phyloP scores from a whole-genome alignment of 2,797 vertebrate genomes.

The Liasis olivaceus region DNA sequence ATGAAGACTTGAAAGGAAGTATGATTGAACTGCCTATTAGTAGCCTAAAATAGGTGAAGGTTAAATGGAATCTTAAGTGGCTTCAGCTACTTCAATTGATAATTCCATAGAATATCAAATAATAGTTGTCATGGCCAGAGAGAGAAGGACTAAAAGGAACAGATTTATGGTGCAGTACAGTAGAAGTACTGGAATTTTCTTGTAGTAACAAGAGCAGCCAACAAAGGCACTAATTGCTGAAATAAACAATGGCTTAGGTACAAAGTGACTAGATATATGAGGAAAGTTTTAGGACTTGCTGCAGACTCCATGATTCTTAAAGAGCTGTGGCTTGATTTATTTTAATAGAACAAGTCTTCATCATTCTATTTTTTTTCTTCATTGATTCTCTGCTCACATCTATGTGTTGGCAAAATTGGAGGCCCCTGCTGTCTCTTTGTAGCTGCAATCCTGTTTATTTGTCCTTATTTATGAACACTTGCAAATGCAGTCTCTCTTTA shows the following conservation, averaged over 20 bases:
- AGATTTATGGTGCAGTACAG: background rate
- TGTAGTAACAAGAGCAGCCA: background rate
- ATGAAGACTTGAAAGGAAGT: background rate
- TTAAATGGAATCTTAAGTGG: background rate
- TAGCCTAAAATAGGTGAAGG: background rate
- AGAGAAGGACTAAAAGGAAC: background rate
- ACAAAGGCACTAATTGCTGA: background rate
- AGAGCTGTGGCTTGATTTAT: background rate
- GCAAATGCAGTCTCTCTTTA: background rate
- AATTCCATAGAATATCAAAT: conserved; percentile 1
- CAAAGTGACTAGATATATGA: background rate
- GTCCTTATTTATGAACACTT: background rate
- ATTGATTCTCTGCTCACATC: background rate
- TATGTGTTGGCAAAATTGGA: background rate
- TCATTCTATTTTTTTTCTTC: background rate
- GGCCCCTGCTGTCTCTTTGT: background rate
- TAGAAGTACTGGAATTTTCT: background rate
- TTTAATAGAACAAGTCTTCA: background rate
- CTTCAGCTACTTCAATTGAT: conserved; percentile 7
- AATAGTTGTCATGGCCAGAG: background rate
- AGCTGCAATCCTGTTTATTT: background rate
- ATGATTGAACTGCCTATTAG: background rate
- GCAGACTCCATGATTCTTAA: background rate
- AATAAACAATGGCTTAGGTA: background rate
- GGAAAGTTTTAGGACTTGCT: background rate